A percentile compares a stretch with the other conserved stretches of the same genome.
These are phyloP conservation scores for Lamellibrachia columna DNA, from an alignment of 2,888 invertebrate species.

Conservation along the genomic window DNA sequence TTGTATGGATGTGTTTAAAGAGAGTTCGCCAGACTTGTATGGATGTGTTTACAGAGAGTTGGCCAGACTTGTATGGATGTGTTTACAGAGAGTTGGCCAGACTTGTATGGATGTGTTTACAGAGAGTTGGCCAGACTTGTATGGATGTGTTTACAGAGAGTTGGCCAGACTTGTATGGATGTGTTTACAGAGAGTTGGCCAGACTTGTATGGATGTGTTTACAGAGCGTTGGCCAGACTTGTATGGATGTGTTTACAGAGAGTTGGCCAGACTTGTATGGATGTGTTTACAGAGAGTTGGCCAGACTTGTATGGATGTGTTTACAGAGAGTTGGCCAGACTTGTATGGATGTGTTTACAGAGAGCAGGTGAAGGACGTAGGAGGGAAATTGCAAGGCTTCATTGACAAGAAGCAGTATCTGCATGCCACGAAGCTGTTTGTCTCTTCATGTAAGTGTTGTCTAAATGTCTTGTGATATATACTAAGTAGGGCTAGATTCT, in stretches of 20 bases:
- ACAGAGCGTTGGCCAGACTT: not conserved
- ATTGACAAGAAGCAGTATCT: conserved; percentile 82
- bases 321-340: not conserved
- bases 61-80: too few species aligned
- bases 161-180: not conserved
- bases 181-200: not conserved
- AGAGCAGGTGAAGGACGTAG: conserved; percentile 80
- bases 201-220: not conserved
- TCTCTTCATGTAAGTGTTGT: conserved; percentile 66
- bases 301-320: not conserved
- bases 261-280: not conserved
- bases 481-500: not conserved
- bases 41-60: too few species aligned
- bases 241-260: not conserved
- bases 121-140: not conserved
- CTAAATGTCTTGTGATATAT: conserved; percentile 7
- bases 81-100: not conserved
- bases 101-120: not conserved
- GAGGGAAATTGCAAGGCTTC: conserved; percentile 74
- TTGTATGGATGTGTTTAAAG: not conserved
- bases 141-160: not conserved
- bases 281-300: not conserved
- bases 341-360: conserved; percentile 66
- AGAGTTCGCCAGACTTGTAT: too few species aligned
- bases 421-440: conserved; percentile 83